Conservation (phyloP, 2,888 invertebrate genomes). For the Drosophila kanekoi region DNA sequence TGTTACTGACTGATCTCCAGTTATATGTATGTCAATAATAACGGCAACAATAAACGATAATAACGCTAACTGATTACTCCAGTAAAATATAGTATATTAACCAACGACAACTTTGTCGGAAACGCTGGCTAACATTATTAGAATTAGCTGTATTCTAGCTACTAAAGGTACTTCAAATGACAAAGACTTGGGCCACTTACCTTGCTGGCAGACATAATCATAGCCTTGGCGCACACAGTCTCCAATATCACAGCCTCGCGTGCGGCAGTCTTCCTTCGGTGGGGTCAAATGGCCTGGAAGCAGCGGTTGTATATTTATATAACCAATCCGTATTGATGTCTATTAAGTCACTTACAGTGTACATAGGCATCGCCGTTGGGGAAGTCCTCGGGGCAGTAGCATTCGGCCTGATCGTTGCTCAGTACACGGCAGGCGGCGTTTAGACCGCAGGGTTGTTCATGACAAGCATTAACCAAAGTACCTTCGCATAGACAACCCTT, state of each 20-base stretch:
- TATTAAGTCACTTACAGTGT: constrained; percentile 89
- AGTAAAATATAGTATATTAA: constrained; percentile 35
- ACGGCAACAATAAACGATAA: constrained; percentile 65
- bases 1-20: constrained; percentile 75
- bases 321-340: neutral
- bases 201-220: constrained; percentile 88
- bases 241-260: constrained; percentile 93
- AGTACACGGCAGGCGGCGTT: constrained; percentile 92
- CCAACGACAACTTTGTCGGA: constrained; percentile 55
- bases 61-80: constrained; percentile 55
- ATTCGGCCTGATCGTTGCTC: constrained; percentile 89
- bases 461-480: constrained; percentile 90
- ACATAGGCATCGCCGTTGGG: constrained; percentile 94
- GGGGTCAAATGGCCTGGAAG: constrained; percentile 79
- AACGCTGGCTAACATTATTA: constrained; percentile 69
- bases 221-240: constrained; percentile 94
- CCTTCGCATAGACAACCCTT: constrained; percentile 92
- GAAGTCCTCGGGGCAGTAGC: constrained; percentile 93
- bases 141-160: constrained; percentile 58
- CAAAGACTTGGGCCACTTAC: constrained; percentile 79
- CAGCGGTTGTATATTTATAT: too few relatives aligned
- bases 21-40: constrained; percentile 50
- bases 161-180: constrained; percentile 36
- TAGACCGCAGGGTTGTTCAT: constrained; percentile 91
- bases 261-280: constrained; percentile 90